These are phyloP conservation scores for Telenomus remus DNA, from an alignment of 1,140 invertebrate species.

Conservation along the genomic window DNA sequence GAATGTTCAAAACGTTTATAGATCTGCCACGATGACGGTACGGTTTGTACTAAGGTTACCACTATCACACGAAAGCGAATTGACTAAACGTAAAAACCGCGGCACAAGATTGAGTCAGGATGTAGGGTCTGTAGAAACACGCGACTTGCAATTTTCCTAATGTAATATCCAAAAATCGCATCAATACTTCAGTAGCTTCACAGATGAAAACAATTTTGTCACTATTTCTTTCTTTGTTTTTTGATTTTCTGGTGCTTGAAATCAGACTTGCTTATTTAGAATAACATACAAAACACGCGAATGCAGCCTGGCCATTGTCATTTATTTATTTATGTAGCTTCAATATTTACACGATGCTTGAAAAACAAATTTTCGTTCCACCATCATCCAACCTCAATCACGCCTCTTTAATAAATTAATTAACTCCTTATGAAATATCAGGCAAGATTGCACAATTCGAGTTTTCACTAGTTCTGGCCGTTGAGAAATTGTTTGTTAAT, in stretches of 20 bases:
- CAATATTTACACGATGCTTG: constrained; percentile 6
- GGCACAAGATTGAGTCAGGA: constrained; percentile 47
- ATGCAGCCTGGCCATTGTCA: constrained; percentile 6
- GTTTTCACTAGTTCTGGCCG: constrained; percentile 2
- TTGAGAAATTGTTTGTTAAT: background rate
- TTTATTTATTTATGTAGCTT: constrained; percentile 27
- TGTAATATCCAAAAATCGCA: background rate
- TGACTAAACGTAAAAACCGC: constrained; percentile 45
- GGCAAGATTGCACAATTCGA: constrained; percentile 35
- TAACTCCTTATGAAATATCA: constrained; percentile 22
- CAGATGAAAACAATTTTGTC: background rate
- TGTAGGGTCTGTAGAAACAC: constrained; percentile 29
- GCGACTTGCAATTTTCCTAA: background rate
- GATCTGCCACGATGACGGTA: constrained; percentile 29
- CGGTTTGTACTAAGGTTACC: constrained; percentile 49
- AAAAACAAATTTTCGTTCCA: constrained; percentile 15
- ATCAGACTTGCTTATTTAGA: constrained; percentile 49
- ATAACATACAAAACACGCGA: constrained; percentile 37
- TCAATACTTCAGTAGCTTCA: background rate
- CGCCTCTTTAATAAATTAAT: constrained; percentile 43
- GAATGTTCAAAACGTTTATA: background rate
- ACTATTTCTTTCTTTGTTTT: no score
- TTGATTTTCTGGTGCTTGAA: constrained; percentile 18
- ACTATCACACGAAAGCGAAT: constrained; percentile 53
- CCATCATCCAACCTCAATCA: constrained; percentile 47